Percentiles rank a stretch among this genome's conserved stretches.
phyloP scores from a whole-genome alignment of 92 coral and sea anemone genomes.

The Heliopora coerulea region DNA sequence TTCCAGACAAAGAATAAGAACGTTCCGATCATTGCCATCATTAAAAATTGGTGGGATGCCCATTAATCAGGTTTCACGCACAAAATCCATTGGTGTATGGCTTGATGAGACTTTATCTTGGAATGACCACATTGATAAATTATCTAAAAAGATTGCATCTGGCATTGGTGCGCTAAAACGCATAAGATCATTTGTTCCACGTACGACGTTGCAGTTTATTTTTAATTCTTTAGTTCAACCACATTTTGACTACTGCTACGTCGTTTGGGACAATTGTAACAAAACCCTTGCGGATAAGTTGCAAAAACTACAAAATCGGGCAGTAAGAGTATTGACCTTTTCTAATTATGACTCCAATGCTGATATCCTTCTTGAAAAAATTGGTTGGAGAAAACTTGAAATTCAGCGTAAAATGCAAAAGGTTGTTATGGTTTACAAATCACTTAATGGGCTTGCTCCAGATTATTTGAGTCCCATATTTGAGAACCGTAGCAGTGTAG shows the following conservation, averaged over 20 bases:
- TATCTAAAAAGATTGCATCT: neutral
- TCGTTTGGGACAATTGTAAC: slow-evolving; percentile 1
- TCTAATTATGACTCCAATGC: slow-evolving; percentile 41
- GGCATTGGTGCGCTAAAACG: neutral
- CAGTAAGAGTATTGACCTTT: slow-evolving; percentile 3
- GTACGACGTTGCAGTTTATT: neutral
- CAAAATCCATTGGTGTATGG: neutral
- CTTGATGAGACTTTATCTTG: neutral
- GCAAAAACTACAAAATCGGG: neutral
- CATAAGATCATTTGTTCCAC: neutral
- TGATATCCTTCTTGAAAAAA: slow-evolving; percentile 17
- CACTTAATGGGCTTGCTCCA: slow-evolving; percentile 25
- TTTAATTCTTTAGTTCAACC: neutral
- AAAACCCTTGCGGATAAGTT: neutral
- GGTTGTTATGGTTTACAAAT: slow-evolving; percentile 28
- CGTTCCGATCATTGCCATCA: too few species aligned
- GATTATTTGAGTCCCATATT: neutral
- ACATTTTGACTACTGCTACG: neutral
- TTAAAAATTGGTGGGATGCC: neutral
- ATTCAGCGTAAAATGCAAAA: slow-evolving; percentile 37
- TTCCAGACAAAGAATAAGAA: too few species aligned
- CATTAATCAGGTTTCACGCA: neutral
- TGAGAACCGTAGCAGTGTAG: slow-evolving; percentile 10
- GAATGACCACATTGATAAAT: neutral
- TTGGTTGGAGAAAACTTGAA: slow-evolving; percentile 36